Evolutionary conservation across 1,140 invertebrate species (phyloP), one percentile per base, ranked within the genome.

Genomic region (Orussus abietinus): DNA sequence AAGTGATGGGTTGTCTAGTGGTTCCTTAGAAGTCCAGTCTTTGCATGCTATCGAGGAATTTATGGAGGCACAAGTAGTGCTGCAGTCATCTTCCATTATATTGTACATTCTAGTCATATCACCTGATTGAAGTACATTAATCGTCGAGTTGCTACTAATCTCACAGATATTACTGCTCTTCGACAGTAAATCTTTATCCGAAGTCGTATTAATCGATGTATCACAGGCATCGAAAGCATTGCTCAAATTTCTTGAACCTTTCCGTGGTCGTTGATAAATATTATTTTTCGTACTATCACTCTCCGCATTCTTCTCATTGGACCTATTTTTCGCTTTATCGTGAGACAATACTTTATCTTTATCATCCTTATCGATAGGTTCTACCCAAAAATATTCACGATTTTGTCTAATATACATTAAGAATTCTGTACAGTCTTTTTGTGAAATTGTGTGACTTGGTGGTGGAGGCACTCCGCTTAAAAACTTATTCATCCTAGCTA

Each of bases 381-480:
- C 41, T 45, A 66, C 47, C 71, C 72, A 65, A 55, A 73, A 62
- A 32, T 61, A 68, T 12, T 59, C 38, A n/a, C 53, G 47, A 49
- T 75, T 74, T 31, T 69, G 44, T n/a, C 62, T 55, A 46, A 76
- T 75, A 21, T 55, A 50, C 19, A 37, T 38, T 1, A 84, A 59
- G 58, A 85, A 82, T 53, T 85, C 79, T n/a, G 59, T 64, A 7
- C 77, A 78, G 56, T 80, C 78, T 32, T 74, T 74, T 35, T 80
- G 77, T 26, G 78, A 67, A 17, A 76, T 78, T 5, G 82, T 84
- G 5, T 82, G 71, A 32, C 77, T 81, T 6, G 82, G 81, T 19
- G 82, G 83, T 19, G 82, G 83, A 19, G 79, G 66, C 1, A 85
- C 72, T 3, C 82, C 82, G 43, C 71, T 74, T 14, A 74, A 45